Base-by-base conservation (phyloP, 2,888 invertebrate genomes). In the Saturnia pavonia region DNA sequence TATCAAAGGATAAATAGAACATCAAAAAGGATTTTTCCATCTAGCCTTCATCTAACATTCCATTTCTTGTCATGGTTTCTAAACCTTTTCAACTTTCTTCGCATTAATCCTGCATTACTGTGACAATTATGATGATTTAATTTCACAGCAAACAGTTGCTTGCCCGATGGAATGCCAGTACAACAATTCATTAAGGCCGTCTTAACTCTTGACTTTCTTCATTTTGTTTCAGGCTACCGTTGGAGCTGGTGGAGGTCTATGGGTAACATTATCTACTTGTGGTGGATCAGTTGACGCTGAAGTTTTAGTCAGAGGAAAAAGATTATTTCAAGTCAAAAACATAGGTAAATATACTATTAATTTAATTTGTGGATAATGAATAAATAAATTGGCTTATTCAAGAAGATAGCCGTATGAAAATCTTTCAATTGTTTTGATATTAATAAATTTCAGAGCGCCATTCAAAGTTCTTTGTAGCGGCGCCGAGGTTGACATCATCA, bases 231-330 rank as follows among this genome's bases (percentile, higher is more conserved):
- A 93, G 92, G 82, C 89, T 1, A 79, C 83, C 6, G 73, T 88
- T 4, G 85, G 84, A 0, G 73, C 82, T 0, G 87, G 87, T 0
- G 89, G 88, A 2, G 92, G 92, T 7, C 77, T 92, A 0, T 93
- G 93, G 92, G 74, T 91, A 27, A 83, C 88, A 0, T 72, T 90
- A 7, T 82, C 91, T 0, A 85, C 91, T 0, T 94, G 94, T 70
- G 91, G 91, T 0, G 93, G 92, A 3, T 86, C 91, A 0, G 88
- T 92, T 0, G 92, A 92, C 66, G 82, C 91, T 0, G 92, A 93
- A 80, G 89, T 94, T 0, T 73, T 87, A 9, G 90, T 89, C 0
- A 83, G 85, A 73, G 92, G 92, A 4, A 92, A 91, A 71, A 79
- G 88, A 63, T 78, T 93, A 1, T 83, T 88, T 68, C 71, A 86